These are phyloP conservation scores for Miichthys miiuy DNA, from an alignment of 2,797 vertebrate genomes.

Conservation along the genomic window DNA sequence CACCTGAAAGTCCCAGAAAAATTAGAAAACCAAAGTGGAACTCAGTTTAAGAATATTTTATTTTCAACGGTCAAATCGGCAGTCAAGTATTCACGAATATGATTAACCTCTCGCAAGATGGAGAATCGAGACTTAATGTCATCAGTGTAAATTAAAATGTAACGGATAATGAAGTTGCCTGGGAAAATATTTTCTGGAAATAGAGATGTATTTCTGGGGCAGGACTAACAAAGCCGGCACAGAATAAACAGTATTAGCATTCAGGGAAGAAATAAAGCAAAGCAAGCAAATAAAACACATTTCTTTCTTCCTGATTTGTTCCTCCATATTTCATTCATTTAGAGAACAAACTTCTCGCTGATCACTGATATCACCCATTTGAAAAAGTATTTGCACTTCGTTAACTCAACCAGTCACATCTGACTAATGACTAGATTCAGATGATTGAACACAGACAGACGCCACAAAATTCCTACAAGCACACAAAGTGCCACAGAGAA, in stretches of 20 bases:
- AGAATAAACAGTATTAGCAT: background rate
- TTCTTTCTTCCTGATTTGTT: background rate
- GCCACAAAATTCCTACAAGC: background rate
- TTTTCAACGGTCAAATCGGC: background rate
- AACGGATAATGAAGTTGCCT: slow-evolving; percentile 21
- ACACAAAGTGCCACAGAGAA: slow-evolving; percentile 2
- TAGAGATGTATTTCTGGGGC: slow-evolving; percentile 15
- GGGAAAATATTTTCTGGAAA: slow-evolving; percentile 38
- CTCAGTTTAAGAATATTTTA: background rate
- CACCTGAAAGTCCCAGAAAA: background rate
- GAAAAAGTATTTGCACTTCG: background rate
- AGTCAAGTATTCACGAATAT: slow-evolving; percentile 11
- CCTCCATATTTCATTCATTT: background rate
- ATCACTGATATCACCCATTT: background rate
- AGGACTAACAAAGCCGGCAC: slow-evolving; percentile 6
- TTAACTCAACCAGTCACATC: background rate
- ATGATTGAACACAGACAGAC: background rate
- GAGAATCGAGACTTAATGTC: slow-evolving; percentile 12
- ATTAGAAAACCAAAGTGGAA: background rate
- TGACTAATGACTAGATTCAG: background rate
- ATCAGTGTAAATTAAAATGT: slow-evolving; percentile 26
- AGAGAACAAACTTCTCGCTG: background rate
- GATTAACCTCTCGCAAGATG: background rate
- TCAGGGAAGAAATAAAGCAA: slow-evolving; percentile 7
- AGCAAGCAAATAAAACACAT: background rate